A percentile compares a stretch with the other conserved stretches of the same genome.
Evolutionary conservation across 2,888 invertebrate genomes (phyloP).

Genomic region (Yponomeuta evonymella): DNA sequence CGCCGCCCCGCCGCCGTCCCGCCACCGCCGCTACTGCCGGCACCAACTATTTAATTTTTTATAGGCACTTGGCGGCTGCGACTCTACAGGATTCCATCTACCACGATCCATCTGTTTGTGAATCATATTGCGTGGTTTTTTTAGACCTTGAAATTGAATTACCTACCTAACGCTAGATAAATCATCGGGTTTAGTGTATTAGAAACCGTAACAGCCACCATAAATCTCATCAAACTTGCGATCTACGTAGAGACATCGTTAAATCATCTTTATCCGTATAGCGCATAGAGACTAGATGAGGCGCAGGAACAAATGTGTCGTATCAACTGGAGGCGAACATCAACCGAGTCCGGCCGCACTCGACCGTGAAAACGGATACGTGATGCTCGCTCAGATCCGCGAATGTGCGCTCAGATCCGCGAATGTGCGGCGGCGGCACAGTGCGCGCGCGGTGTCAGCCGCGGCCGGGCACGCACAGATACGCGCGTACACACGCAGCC

Average conservation of each 20-base stretch:
- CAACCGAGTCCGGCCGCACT: conserved; percentile 16
- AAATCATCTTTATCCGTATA: too few species aligned
- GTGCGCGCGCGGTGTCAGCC: too few species aligned
- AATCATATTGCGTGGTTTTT: too few species aligned
- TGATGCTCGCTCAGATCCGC: conserved; percentile 25
- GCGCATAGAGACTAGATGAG: conserved; percentile 4
- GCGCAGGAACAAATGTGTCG: neutral
- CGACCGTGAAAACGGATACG: conserved; percentile 32
- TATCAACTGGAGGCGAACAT: conserved; percentile 2
- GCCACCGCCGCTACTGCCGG: too few species aligned
- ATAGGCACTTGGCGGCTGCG: too few species aligned
- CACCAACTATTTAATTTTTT: too few species aligned
- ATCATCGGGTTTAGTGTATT: conserved; percentile 5
- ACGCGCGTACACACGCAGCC: too few species aligned
- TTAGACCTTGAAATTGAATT: neutral
- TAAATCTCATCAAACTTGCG: neutral
- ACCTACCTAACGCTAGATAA: neutral
- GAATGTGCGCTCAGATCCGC: conserved; percentile 24
- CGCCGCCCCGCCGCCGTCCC: too few species aligned
- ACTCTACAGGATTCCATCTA: too few species aligned
- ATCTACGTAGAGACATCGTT: neutral
- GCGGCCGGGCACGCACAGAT: too few species aligned
- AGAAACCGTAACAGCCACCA: conserved; percentile 6
- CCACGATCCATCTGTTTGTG: too few species aligned
- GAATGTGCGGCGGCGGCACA: conserved; percentile 14